A percentile compares a stretch with the other conserved stretches of the same genome.
Conservation (phyloP, 1,140 invertebrate species). For the Hermetia illucens region DNA sequence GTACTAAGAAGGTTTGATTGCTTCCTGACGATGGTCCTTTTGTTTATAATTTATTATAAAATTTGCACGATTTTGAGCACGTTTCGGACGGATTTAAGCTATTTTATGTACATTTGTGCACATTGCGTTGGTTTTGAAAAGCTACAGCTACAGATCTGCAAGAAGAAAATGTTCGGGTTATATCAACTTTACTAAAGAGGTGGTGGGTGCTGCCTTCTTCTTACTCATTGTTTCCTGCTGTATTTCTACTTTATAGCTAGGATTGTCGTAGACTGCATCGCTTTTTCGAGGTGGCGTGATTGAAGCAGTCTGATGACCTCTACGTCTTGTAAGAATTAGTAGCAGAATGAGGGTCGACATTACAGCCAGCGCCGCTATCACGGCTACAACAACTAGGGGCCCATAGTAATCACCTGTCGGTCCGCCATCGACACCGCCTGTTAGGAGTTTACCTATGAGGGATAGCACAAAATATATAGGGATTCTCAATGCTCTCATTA, state of each 20-base stretch:
- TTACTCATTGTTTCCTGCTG: slow-evolving; percentile 81
- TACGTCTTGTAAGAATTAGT: slow-evolving; percentile 61
- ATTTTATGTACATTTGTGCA: no score
- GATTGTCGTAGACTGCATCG: slow-evolving; percentile 73
- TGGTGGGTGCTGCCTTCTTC: background rate
- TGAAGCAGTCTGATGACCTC: slow-evolving; percentile 48
- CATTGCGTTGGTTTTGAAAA: no score
- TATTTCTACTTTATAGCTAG: slow-evolving; percentile 84
- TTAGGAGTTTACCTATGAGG: slow-evolving; percentile 45
- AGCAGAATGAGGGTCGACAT: slow-evolving; percentile 64
- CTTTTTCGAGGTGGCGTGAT: slow-evolving; percentile 42
- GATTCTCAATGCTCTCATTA: no score
- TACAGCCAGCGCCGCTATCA: slow-evolving; percentile 69
- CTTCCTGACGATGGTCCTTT: no score
- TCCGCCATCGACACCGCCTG: slow-evolving; percentile 24
- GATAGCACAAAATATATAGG: background rate
- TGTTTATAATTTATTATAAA: no score
- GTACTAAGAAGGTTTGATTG: no score
- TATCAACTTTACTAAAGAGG: background rate
- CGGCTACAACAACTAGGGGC: slow-evolving; percentile 71
- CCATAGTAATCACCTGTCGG: slow-evolving; percentile 64
- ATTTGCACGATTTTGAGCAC: no score
- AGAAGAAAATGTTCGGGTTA: background rate
- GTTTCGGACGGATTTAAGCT: no score
- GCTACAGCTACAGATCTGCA: background rate